These are phyloP conservation scores for Vipera latastei DNA, from an alignment of 2,797 vertebrate genomes.

Conservation along the genomic window DNA sequence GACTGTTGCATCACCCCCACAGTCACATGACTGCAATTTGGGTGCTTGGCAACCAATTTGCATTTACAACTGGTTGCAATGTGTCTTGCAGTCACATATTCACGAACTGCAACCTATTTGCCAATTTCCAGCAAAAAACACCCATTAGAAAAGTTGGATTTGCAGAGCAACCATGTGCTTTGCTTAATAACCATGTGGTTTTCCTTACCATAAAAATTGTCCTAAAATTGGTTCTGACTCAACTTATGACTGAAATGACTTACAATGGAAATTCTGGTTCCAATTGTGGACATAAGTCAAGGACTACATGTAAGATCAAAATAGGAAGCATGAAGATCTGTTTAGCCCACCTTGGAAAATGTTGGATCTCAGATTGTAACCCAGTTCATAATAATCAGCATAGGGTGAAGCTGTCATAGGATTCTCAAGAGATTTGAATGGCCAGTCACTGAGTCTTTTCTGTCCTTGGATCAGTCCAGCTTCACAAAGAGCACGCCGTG, in stretches of 20 bases:
- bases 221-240: neutral
- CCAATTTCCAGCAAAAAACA: neutral
- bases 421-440: conserved; percentile 25
- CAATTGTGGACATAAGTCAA: neutral
- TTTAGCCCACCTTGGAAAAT: conserved; percentile 70
- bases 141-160: neutral
- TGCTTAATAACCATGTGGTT: neutral
- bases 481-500: conserved; percentile 37
- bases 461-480: conserved; percentile 32
- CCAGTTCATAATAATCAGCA: conserved; percentile 65
- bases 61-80: neutral
- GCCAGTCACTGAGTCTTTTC: conserved; percentile 25
- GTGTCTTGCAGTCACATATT: neutral
- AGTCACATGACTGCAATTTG: neutral
- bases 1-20: neutral
- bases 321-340: neutral
- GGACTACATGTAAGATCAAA: neutral
- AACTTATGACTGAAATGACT: neutral
- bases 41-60: neutral
- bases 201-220: neutral
- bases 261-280: neutral
- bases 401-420: conserved; percentile 39
- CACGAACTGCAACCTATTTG: neutral
- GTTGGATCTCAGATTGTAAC: conserved; percentile 68
- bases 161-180: neutral